Evolutionary conservation across 1,140 invertebrate species (phyloP).

Genomic region (silkworm (Bombyx mori)): ASM3026992v2 NC_085115.1:10478001-10478500

Average conservation of each 20-base stretch:
- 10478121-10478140: constrained; percentile 62
- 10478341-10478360: no score
- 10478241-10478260: not conserved
- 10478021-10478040: constrained; percentile 53
- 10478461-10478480: not conserved
- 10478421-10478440: constrained; percentile 2
- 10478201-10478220: constrained; percentile 24
- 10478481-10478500: no score
- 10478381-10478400: constrained; percentile 1
- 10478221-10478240: constrained; percentile 5
- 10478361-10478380: no score
- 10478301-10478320: no score
- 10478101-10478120: constrained; percentile 64
- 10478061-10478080: constrained; percentile 66
- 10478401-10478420: not conserved
- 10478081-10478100: constrained; percentile 66
- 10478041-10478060: constrained; percentile 59
- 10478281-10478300: no score
- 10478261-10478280: no score
- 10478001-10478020: constrained; percentile 13
- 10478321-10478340: no score
- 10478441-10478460: constrained; percentile 1
- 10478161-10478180: constrained; percentile 57
- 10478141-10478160: constrained; percentile 63
- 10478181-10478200: constrained; percentile 18